Conservation (phyloP, 2,888 invertebrate species). For the Dolichomitus sp. region DNA sequence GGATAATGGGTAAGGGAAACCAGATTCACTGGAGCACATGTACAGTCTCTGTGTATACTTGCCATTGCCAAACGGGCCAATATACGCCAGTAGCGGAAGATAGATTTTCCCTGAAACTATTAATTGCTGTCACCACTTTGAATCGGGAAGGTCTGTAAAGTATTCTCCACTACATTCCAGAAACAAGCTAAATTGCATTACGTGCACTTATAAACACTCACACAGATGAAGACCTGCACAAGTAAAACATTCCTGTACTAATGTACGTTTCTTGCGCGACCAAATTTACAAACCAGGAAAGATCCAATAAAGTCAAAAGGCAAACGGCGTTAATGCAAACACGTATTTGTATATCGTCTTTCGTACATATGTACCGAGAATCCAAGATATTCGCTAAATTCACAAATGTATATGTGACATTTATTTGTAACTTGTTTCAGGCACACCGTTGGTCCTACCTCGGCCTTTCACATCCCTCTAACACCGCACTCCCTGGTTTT, state of each 20-base stretch:
- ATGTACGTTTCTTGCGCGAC: background rate
- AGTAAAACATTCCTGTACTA: slow-evolving; percentile 29
- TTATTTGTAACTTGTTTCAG: slow-evolving; percentile 58
- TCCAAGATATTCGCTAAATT: slow-evolving; percentile 49
- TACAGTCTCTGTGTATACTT: background rate
- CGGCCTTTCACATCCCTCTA: slow-evolving; percentile 7
- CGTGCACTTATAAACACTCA: background rate
- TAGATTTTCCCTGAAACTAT: slow-evolving; percentile 10
- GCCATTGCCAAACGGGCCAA: background rate
- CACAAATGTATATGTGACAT: slow-evolving; percentile 26
- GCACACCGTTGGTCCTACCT: slow-evolving; percentile 33
- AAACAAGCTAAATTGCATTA: slow-evolving; percentile 6
- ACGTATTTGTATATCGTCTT: slow-evolving; percentile 42
- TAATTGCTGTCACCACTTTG: slow-evolving; percentile 15
- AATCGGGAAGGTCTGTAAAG: slow-evolving; percentile 2
- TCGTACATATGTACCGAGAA: slow-evolving; percentile 34
- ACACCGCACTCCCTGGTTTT: slow-evolving; percentile 29
- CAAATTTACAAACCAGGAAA: slow-evolving; percentile 26
- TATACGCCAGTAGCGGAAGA: background rate
- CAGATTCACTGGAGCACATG: background rate
- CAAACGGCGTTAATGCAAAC: slow-evolving; percentile 46
- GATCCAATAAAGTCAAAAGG: slow-evolving; percentile 57
- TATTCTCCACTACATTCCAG: background rate
- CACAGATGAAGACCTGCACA: background rate
- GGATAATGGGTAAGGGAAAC: slow-evolving; percentile 9